Conservation (phyloP, 2,113 vertebrate species). For the Amblyornis subalaris region DNA sequence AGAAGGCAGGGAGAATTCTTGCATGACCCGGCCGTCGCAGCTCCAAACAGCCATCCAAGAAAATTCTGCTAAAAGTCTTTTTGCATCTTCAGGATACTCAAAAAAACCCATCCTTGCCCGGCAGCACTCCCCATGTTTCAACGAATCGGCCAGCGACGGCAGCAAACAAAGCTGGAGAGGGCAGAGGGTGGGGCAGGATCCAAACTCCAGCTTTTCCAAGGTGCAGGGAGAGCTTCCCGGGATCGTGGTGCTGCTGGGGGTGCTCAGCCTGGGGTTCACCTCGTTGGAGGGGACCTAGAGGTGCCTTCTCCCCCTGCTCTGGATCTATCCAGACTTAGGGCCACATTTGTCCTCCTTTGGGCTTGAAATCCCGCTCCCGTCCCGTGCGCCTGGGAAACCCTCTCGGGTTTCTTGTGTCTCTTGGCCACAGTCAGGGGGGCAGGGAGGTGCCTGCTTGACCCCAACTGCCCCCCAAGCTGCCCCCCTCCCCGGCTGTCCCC, state of each 20-base stretch:
- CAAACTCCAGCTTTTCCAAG: not conserved
- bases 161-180: not conserved
- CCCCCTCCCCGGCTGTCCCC: not conserved
- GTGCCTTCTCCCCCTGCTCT: not conserved
- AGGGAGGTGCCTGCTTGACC: not conserved
- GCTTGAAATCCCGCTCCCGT: not conserved
- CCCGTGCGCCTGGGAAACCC: not conserved
- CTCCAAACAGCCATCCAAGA: not conserved
- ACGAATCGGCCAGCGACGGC: accelerated
- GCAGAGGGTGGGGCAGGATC: not conserved
- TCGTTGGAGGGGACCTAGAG: accelerated
- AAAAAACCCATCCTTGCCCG: not conserved
- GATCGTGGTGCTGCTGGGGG: accelerated
- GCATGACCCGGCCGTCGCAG: accelerated
- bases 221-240: not conserved
- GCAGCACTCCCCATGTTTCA: accelerated
- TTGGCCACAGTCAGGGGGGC: accelerated
- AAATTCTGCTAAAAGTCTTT: accelerated
- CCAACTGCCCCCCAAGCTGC: not conserved
- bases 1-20: not conserved
- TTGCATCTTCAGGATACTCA: not conserved
- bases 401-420: not conserved
- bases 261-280: not conserved
- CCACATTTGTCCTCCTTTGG: accelerated
- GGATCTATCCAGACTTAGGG: not conserved